These are phyloP conservation scores for Fragariocoptes setiger DNA, from an alignment of 1,140 invertebrate genomes.

Conservation along the genomic window DNA sequence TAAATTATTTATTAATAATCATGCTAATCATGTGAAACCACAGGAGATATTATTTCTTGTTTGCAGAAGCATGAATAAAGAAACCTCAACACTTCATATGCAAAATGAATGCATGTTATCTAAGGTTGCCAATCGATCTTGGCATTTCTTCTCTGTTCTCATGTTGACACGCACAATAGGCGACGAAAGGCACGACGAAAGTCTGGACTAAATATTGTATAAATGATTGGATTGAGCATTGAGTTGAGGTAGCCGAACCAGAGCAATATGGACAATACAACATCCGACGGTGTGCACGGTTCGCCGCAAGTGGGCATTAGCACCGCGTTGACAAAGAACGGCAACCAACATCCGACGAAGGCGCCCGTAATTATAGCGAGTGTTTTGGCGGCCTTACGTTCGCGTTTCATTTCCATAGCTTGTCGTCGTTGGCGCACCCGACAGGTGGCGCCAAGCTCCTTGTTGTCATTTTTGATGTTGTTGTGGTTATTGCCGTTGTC, in stretches of 20 bases:
- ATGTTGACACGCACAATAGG: too few relatives aligned
- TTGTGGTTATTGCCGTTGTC: too few relatives aligned
- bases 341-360: conserved; percentile 69
- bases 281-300: conserved; percentile 36
- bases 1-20: too few relatives aligned
- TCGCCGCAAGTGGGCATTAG: conserved; percentile 46
- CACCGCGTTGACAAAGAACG: conserved; percentile 64
- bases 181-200: conserved; percentile 62
- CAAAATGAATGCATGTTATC: too few relatives aligned
- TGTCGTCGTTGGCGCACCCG: conserved; percentile 8
- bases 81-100: too few relatives aligned
- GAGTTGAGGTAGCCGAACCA: conserved; percentile 81
- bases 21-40: too few relatives aligned
- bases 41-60: too few relatives aligned
- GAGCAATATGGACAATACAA: conserved; percentile 42
- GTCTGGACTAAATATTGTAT: conserved; percentile 88
- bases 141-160: too few relatives aligned
- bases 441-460: too few relatives aligned
- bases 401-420: conserved; percentile 19
- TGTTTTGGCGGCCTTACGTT: conserved; percentile 50
- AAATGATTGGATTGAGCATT: conserved; percentile 92
- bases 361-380: conserved; percentile 66
- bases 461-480: too few relatives aligned
- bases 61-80: too few relatives aligned
- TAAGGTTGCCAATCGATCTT: too few relatives aligned